Evolutionary conservation across 1,140 invertebrate genomes (phyloP).

Genomic region (Panulirus ornatus): DNA sequence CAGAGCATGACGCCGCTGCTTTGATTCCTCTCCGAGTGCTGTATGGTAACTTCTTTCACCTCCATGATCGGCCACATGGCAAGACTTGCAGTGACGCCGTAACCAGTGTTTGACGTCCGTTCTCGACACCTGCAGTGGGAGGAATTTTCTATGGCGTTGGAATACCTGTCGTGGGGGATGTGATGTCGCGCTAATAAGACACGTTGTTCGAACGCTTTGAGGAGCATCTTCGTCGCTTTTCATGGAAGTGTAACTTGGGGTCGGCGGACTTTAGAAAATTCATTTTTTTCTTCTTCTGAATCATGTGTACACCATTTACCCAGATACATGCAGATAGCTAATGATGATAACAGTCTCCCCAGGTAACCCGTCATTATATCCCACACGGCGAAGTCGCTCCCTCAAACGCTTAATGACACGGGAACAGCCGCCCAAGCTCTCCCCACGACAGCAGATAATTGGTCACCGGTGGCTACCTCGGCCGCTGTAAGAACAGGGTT

Average conservation of each 20-base stretch:
- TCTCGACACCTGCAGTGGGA: not conserved
- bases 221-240: too few relatives aligned
- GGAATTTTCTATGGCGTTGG: too few relatives aligned
- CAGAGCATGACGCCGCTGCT: constrained; percentile 16
- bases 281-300: too few relatives aligned
- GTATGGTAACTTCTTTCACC: constrained; percentile 15
- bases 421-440: constrained; percentile 25
- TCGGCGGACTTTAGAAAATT: too few relatives aligned
- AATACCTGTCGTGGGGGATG: too few relatives aligned
- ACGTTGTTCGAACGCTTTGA: too few relatives aligned
- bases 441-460: constrained; percentile 35
- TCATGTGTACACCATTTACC: too few relatives aligned
- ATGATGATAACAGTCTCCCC: not conserved
- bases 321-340: too few relatives aligned
- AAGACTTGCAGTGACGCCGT: not conserved
- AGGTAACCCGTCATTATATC: constrained; percentile 39
- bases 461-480: not conserved
- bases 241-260: too few relatives aligned
- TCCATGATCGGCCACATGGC: not conserved
- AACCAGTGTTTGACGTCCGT: not conserved
- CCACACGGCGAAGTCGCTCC: constrained; percentile 13
- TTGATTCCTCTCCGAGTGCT: not conserved
- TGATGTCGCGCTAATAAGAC: too few relatives aligned
- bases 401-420: constrained; percentile 37
- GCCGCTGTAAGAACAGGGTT: constrained; percentile 10